Conservation (phyloP, 2,113 vertebrate species). For the Coracopsis vasa region DNA sequence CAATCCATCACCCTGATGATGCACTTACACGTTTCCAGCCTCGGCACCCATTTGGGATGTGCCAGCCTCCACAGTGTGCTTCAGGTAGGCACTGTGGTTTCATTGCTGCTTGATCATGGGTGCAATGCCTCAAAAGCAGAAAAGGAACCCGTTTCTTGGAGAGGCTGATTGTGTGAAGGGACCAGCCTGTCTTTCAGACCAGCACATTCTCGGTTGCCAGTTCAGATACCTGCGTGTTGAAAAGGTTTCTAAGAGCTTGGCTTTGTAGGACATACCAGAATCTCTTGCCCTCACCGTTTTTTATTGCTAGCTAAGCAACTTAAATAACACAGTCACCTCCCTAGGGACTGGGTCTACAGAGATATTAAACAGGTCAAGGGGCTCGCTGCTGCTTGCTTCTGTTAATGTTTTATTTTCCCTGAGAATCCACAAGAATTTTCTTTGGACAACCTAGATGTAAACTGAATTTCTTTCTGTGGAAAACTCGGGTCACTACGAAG, state of each 20-base stretch:
- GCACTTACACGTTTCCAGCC: neutral
- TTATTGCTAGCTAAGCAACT: neutral
- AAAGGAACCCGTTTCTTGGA: neutral
- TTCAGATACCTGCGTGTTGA: neutral
- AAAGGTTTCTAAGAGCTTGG: neutral
- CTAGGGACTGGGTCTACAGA: too few species aligned
- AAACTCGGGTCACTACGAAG: neutral
- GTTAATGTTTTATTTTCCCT: neutral
- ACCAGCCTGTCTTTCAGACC: neutral
- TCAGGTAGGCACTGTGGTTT: neutral
- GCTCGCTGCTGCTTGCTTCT: neutral
- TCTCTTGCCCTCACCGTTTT: neutral
- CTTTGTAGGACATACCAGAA: neutral
- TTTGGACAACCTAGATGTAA: neutral
- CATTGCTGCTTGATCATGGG: fast-evolving
- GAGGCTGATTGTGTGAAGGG: neutral
- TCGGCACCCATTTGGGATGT: neutral
- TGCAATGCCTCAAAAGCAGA: neutral
- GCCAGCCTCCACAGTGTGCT: neutral
- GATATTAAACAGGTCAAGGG: neutral
- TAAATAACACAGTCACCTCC: neutral
- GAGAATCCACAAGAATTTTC: neutral
- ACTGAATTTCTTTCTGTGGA: neutral
- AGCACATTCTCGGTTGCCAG: neutral
- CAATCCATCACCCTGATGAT: fast-evolving